Percentiles rank a stretch among this genome's conserved stretches.
These are phyloP conservation scores for Drosophila diplacantha DNA, from an alignment of 2,888 invertebrate species.

Conservation along the genomic window DNA sequence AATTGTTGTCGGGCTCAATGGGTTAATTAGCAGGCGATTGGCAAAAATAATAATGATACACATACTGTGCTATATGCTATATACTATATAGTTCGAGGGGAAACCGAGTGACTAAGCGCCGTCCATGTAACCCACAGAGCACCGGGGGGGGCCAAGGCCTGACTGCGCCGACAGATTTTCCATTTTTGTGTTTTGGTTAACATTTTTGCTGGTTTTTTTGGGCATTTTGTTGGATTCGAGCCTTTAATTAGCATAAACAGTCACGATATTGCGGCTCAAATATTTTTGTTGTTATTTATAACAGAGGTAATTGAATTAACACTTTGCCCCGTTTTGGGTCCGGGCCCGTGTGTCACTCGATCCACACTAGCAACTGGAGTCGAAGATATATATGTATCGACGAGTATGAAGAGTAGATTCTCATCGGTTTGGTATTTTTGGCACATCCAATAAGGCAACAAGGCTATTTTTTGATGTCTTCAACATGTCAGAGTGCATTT, in stretches of 20 bases:
- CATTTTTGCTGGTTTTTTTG: background rate
- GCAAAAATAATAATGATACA: constrained; percentile 51
- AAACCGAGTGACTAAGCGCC: constrained; percentile 28
- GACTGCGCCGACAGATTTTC: constrained; percentile 28
- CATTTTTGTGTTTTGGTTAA: constrained; percentile 10
- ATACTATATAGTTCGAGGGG: background rate
- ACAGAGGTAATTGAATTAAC: constrained; percentile 68
- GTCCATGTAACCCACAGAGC: constrained; percentile 24
- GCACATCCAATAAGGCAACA: constrained; percentile 8
- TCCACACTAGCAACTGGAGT: constrained; percentile 22
- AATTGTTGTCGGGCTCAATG: constrained; percentile 28
- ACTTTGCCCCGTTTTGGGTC: constrained; percentile 35
- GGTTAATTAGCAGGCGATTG: constrained; percentile 61
- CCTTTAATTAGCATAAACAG: constrained; percentile 68
- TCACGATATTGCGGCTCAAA: constrained; percentile 66
- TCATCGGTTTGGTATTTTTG: constrained; percentile 17
- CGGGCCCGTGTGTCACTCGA: constrained; percentile 57
- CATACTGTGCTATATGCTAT: background rate
- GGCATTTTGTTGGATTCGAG: constrained; percentile 14
- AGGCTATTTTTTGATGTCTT: constrained; percentile 2
- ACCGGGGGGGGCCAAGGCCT: constrained; percentile 32
- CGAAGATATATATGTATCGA: constrained; percentile 1
- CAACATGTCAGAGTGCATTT: background rate
- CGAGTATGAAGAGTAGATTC: constrained; percentile 2
- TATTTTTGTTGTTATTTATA: constrained; percentile 69